Base-by-base conservation (phyloP, 2,113 vertebrate species). In the Psammodynastes pulverulentus region DNA sequence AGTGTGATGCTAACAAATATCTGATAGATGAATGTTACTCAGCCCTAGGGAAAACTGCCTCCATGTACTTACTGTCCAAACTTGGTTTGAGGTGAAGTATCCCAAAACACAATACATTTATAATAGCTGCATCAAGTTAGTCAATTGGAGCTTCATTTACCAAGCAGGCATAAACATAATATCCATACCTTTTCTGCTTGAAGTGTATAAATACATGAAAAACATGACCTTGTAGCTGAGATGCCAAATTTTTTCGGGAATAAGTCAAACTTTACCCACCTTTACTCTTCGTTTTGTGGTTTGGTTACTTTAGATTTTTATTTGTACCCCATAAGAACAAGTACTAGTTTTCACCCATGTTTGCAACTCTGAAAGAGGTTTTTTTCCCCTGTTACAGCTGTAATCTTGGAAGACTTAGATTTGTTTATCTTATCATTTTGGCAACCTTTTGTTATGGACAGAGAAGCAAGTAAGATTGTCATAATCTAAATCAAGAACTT, bases 381-480 rank as follows among this genome's bases (percentile, higher is more conserved):
- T 45, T 9, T 1, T 2, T 19, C 7, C 3, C 0, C 9, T 9
- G 1, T 17, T 19, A 17, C 26, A 46, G 45, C 15, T n/a, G 1
- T 39, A 67, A 13, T 17, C 43, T n/a, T 62, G 24, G 21, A 54
- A 88, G 19, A 24, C 2, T 34, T 48, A 53, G 21, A 4, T 15
- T 86, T 86, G 85, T 51, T n/a, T 86, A 26, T 29, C 3, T 86
- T 46, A 29, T 48, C 48, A 17, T 29, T 49, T 86, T 29, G 85
- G 26, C 6, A 29, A 85, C 5, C 46, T 49, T 9, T 43, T 54
- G 51, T 10, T 34, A 39, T 54, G n/a, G 48, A 29, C 86, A 87
- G 6, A 51, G 26, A n/a, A 34, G 26, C 49, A 87, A 39, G 51
- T 88, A 19, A 54, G 51, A 24, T 88, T 88, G 51, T 19, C 87